Evolutionary conservation across 1,140 invertebrate species (phyloP).

Genomic region (Nixonia krombeini): DNA sequence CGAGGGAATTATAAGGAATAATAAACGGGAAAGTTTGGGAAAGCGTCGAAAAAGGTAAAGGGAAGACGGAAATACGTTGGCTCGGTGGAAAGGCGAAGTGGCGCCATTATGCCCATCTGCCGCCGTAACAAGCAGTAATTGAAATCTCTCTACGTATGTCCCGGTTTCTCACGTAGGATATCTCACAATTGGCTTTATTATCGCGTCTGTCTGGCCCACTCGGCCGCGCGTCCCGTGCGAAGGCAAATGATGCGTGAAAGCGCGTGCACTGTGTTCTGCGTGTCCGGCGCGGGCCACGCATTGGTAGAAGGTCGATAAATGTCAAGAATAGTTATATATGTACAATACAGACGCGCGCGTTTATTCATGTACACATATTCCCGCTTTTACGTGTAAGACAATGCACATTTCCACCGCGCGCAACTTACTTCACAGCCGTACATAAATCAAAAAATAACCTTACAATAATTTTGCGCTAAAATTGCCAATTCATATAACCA

Average conservation of each 20-base stretch:
- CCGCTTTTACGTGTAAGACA: too few relatives aligned
- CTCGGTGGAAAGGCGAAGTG: conserved; percentile 39
- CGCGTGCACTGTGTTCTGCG: conserved; percentile 14
- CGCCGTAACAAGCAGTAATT: conserved; percentile 53
- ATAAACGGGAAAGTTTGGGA: not conserved
- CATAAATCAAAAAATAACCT: too few relatives aligned
- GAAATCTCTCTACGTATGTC: conserved; percentile 49
- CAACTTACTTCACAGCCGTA: too few relatives aligned
- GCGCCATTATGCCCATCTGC: conserved; percentile 49
- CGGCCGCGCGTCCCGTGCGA: conserved; percentile 17
- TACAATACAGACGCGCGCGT: too few relatives aligned
- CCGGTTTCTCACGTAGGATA: conserved; percentile 50
- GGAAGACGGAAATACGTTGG: conserved; percentile 29
- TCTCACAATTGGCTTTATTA: conserved; percentile 53
- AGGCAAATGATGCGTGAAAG: conserved; percentile 23
- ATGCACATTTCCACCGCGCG: too few relatives aligned
- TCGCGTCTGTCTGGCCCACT: conserved; percentile 29
- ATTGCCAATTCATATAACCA: too few relatives aligned
- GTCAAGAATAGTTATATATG: too few relatives aligned
- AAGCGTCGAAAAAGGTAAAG: conserved; percentile 2
- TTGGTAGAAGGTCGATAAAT: conserved; percentile 32
- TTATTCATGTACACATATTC: too few relatives aligned
- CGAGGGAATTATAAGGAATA: too few relatives aligned
- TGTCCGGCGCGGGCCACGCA: conserved; percentile 20
- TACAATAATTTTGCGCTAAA: too few relatives aligned